phyloP scores from a whole-genome alignment of 2,113 vertebrate species.

The Heteronetta atricapilla region DNA sequence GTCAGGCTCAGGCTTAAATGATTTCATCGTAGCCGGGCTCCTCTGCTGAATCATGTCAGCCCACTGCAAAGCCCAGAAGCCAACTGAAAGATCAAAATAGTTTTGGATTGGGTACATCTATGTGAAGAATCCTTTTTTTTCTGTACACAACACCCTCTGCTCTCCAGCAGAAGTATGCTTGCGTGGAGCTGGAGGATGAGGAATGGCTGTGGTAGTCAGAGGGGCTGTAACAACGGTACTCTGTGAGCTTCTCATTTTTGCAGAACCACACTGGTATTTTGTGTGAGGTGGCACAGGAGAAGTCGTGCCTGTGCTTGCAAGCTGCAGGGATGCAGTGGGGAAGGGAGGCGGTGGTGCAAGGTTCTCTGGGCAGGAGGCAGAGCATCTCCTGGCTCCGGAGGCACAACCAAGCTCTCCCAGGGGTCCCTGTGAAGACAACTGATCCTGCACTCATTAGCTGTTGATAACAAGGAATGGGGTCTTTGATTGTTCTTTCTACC shows the following conservation, averaged over 20 bases:
- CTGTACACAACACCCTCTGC: background rate
- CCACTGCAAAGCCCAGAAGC: background rate
- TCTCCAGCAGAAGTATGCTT: background rate
- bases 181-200: background rate
- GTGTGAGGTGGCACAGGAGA: background rate
- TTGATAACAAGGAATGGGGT: background rate
- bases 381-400: background rate
- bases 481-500: background rate
- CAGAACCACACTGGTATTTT: background rate
- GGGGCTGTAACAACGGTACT: accelerated
- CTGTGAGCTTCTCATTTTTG: background rate
- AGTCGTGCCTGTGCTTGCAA: background rate
- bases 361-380: background rate
- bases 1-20: background rate
- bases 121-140: background rate
- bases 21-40: background rate
- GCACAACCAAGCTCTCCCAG: background rate
- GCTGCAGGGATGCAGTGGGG: background rate
- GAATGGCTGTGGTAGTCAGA: background rate
- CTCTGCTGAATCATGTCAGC: background rate
- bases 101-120: background rate
- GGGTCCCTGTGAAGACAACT: background rate
- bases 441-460: background rate
- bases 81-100: background rate
- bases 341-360: background rate